Evolutionary conservation across 2,888 invertebrate genomes (phyloP), one percentile per base, ranked within the genome.

Genomic region (Idaea dimidiata): DNA sequence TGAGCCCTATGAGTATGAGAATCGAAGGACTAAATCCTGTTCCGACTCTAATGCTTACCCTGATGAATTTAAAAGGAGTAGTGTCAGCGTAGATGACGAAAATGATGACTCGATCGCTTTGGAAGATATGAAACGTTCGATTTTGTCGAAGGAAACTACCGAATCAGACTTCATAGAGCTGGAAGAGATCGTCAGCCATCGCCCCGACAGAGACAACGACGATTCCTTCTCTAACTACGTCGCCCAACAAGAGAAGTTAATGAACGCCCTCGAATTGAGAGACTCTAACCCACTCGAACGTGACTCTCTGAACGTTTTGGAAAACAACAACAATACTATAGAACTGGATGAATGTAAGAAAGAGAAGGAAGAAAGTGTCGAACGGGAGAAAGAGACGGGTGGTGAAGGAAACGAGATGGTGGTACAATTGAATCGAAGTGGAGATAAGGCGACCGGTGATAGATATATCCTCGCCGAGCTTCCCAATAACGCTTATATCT

Each of bases 401-500:
- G 57, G 18, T 57, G 33, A 57, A 17, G 18, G 59, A 31, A 58
- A 62, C n/a, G 66, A 70, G 55, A 56, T 65, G 16, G 61, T 61
- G 17, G 58, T 61, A 16, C 62, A 59, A 32, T 24, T 62, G 56
- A 67, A 56, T 63, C 60, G 63, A 16, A 61, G 62, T 14, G 64
- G 66, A 31, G 62, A 66, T 10, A 63, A 66, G 56, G 58, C 66
- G 16, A 63, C 68, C 62, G 71, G 63, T 59, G 68, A 76, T 61
- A 70, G 76, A 61, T 76, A 75, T 63, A 65, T 81, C 59, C 67
- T 83, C 69, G 74, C 81, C 54, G 80, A 85, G 65, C 74, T 85
- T 68, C 77, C 83, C 74, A 83, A 84, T 73, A 86, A 84, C 73
- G 80, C 88, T 81, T 87, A 81, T 70, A 73, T 87, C 62, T 81